Evolutionary conservation across 2,888 invertebrate genomes (phyloP), one percentile per base, ranked within the genome.

Genomic region (Sicus ferrugineus): DNA sequence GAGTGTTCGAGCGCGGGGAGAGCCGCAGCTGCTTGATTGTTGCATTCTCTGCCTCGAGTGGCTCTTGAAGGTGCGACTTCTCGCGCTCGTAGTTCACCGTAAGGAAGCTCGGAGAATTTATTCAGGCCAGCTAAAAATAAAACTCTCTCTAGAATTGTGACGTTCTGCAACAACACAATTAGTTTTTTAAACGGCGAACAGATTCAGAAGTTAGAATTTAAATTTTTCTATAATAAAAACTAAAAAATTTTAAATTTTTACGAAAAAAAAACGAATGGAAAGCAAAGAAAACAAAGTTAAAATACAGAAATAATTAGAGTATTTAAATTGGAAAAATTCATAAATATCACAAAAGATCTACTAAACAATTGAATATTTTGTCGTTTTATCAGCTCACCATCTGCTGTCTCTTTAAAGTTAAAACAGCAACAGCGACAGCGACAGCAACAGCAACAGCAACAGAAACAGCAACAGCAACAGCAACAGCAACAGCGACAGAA

Each of bases 101-200:
- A 48, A 42, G 28, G 63, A 28, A 48, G 48, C 63, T 63, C 30
- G 48, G 48, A 50, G 30, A 42, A 61, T 61, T 61, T 34, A 61
- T 61, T 42, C n/a, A 42, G 61, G 34, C 21, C 21, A 50, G 52
- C 14, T 42, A 28, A 16, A 56, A 56, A 26, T 11, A 0, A 11
- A 30, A 56, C 11, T 16, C 6, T 19, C 42, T 9, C n/a, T n/a
- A 42, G 42, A 4, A n/a, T 42, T 42, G 42, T 9, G 16, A 42
- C 7, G n/a, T 4, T 9, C 3, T 1, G 42, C 42, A 14, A 16
- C n/a, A n/a, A n/a, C n/a, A n/a, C n/a, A n/a, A n/a, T n/a, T 34
- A 9, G 34, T 2, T 14, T 16, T 7, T 42, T 42, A 16, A 42
- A 4, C 5, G 11, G n/a, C 14, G 16, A 42, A 42, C 5, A 42